A percentile compares a stretch with the other conserved stretches of the same genome.
Evolutionary conservation across 2,113 vertebrate genomes (phyloP).

Genomic region (Gallinago paraguaiae): DNA sequence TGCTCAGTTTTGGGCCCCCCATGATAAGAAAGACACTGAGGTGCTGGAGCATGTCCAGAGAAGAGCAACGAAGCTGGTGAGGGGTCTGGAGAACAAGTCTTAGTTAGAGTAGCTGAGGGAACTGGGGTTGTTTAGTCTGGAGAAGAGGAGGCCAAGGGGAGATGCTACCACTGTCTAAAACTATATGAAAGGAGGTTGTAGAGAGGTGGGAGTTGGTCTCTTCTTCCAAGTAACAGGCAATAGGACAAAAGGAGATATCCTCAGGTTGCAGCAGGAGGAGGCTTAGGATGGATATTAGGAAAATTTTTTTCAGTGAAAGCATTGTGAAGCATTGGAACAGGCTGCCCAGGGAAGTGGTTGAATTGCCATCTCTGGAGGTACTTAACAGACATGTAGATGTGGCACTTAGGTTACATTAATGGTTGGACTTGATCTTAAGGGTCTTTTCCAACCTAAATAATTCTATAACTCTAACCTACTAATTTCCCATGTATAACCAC

Average conservation of each 20-base stretch:
- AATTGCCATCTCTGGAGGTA: not conserved
- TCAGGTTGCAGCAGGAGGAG: not conserved
- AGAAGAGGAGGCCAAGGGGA: not conserved
- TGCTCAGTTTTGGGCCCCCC: not conserved
- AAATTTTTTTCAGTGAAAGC: not conserved
- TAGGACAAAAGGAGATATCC: not conserved
- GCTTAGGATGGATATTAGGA: not conserved
- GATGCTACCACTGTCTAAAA: rapidly evolving
- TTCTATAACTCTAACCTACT: not conserved
- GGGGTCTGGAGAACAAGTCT: not conserved
- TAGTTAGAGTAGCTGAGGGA: rapidly evolving
- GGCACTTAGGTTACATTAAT: rapidly evolving
- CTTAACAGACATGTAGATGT: not conserved
- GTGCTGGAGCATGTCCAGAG: rapidly evolving
- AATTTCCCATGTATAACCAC: not conserved
- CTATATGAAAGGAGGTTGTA: not conserved
- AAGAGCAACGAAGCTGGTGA: rapidly evolving
- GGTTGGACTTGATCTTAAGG: not conserved
- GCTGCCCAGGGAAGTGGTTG: not conserved
- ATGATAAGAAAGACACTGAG: no score
- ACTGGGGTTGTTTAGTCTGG: rapidly evolving
- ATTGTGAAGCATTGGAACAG: not conserved
- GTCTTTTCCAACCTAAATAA: not conserved
- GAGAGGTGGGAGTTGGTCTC: rapidly evolving
- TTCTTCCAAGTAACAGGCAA: not conserved